Percentiles rank a stretch among this genome's conserved stretches.
Conservation (phyloP, 2,113 vertebrate genomes). For the Micronycteris hirsuta region DNA sequence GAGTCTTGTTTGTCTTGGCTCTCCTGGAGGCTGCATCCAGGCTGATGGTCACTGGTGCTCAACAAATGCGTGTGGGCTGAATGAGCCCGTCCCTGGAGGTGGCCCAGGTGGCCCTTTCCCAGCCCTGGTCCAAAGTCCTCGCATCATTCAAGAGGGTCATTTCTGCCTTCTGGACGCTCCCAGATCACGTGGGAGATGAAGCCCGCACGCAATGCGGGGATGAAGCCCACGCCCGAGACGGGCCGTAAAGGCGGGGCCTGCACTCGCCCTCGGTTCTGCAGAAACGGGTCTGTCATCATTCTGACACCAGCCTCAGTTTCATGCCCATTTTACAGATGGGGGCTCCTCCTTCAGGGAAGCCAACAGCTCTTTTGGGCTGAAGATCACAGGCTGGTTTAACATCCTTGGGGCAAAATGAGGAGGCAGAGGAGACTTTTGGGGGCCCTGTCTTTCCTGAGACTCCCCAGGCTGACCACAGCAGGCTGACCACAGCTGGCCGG, state of each 20-base stretch:
- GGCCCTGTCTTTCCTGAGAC: background rate
- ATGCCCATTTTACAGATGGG: background rate
- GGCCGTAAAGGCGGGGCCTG: rapidly evolving
- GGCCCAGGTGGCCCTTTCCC: background rate
- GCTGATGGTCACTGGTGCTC: background rate
- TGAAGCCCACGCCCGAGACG: background rate
- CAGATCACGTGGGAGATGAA: background rate
- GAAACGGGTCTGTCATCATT: background rate
- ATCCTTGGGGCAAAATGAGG: background rate
- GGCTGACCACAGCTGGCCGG: background rate
- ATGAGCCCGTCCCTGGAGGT: background rate
- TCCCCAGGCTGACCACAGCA: background rate
- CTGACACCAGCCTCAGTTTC: background rate
- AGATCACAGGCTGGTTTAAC: background rate
- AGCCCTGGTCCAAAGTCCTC: background rate
- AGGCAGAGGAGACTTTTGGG: background rate
- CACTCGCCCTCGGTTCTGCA: background rate
- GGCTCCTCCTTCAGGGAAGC: background rate
- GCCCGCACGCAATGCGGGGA: too few species aligned
- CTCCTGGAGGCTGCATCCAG: background rate
- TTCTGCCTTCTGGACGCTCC: background rate
- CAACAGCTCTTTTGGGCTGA: background rate
- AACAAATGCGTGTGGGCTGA: background rate
- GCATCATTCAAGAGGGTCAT: background rate
- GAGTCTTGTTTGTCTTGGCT: background rate